Evolutionary conservation across 2,113 vertebrate genomes (phyloP).

Genomic region (Danio rerio): GRCz12tu NC_133189.1:44934001-44934500

Average conservation of each 20-base stretch:
- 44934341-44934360: background rate
- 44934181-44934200: constrained; percentile 50
- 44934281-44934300: constrained; percentile 14
- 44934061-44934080: constrained; percentile 76
- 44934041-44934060: constrained; percentile 75
- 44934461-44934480: background rate
- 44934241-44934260: constrained; percentile 49
- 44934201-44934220: constrained; percentile 53
- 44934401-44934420: constrained; percentile 16
- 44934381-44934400: background rate
- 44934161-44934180: constrained; percentile 50
- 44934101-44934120: constrained; percentile 74
- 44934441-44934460: constrained; percentile 28
- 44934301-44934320: background rate
- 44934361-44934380: background rate
- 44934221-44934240: constrained; percentile 45
- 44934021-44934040: constrained; percentile 60
- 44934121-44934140: constrained; percentile 70
- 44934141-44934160: constrained; percentile 69
- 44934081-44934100: constrained; percentile 71
- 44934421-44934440: constrained; percentile 29
- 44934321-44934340: background rate
- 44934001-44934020: constrained; percentile 66
- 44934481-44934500: constrained; percentile 39
- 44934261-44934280: constrained; percentile 30